Evolutionary conservation across 2,113 vertebrate genomes (phyloP), one percentile per base, ranked within the genome.

Genomic region (Protobothrops mucrosquamatus): DNA sequence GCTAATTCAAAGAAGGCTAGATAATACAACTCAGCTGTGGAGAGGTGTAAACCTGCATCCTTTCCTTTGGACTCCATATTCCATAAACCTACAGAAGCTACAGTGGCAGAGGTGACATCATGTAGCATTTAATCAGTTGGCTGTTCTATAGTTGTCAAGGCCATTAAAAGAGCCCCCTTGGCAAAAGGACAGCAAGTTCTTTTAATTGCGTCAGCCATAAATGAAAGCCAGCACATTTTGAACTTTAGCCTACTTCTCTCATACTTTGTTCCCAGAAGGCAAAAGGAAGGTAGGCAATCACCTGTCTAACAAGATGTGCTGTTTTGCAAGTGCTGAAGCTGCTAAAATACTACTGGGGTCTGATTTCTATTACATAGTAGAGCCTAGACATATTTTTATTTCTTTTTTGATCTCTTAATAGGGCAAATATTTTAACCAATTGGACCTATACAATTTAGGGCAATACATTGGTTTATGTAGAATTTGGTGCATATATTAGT

Each of bases 191-290:
- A 86, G 74, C 43, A 85, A 69, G 81, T 91, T 85, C 9, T 81
- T 48, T 96, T 92, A 87, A 88, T 0, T 64, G 52, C 1, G 64
- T 92, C 87, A 85, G 22, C 52, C 6, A 0, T 22, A 90, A n/a
- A 56, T 89, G 92, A 86, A 94, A 93, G 85, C 29, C 51, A 81
- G 51, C 29, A 86, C 91, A 93, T 74, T 61, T 61, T 95, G 88
- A 93, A 87, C 93, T 95, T 92, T 94, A 94, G 74, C 34, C n/a
- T 94, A 51, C 12, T 52, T 0, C 22, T 92, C 54, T 74, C 92
- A 86, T 48, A 18, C 55, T 91, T 95, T 96, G 34, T 9, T 89
- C 89, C 34, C 88, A 48, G 26, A 29, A 74, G 15, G 15, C 15
- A 20, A 81, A 81, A 81, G 18, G 34, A 43, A 81, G 74, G 3